Evolutionary conservation across 1,140 invertebrate genomes (phyloP), one percentile per base, ranked within the genome.

Genomic region (Eupeodes corollae): DNA sequence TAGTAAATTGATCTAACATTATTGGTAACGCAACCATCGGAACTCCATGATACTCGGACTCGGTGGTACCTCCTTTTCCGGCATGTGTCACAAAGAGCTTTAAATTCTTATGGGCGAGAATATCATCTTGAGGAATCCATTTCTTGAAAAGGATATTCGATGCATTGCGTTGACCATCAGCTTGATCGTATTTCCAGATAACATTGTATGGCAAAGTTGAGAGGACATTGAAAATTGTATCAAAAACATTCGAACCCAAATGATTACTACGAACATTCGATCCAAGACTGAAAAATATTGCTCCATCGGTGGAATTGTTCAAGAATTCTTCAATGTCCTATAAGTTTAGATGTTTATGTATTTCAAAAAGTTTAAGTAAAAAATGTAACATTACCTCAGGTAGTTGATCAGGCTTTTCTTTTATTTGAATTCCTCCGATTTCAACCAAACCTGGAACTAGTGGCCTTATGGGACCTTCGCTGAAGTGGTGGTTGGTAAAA

Each of bases 31-130:
- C 80, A 31, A 88, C 63, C 33, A 86, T 71, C 6, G 84, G 84
- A 6, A 83, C 75, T 52, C 77, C 79, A 54, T 80, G 75, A 61
- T 79, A 78, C 2, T 85, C 56, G 1, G 82, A 75, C 67, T 88
- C 85, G 52, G 79, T 75, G 2, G 80, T 64, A 46, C 83, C 82
- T 16, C 82, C 72, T 42, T 79, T 62, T 10, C 86, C 85, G 12
- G 80, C 82, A 52, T 86, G 82, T 1, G 82, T 82, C 35, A 88
- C 77, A 54, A 88, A 83, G 0, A 75, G 70, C 55, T 73, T 75
- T 1, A 79, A 61, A 47, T 80, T 80, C 6, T 70, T 70, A 66
- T 83, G 81, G 34, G 72, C 80, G 14, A 62, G 57, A 51, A 85
- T 67, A 50, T 82, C 79, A 33, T 74, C 74, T 56, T 88, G 83